phyloP scores from a whole-genome alignment of 2,797 vertebrate genomes.

The Pelobates cultripes region DNA sequence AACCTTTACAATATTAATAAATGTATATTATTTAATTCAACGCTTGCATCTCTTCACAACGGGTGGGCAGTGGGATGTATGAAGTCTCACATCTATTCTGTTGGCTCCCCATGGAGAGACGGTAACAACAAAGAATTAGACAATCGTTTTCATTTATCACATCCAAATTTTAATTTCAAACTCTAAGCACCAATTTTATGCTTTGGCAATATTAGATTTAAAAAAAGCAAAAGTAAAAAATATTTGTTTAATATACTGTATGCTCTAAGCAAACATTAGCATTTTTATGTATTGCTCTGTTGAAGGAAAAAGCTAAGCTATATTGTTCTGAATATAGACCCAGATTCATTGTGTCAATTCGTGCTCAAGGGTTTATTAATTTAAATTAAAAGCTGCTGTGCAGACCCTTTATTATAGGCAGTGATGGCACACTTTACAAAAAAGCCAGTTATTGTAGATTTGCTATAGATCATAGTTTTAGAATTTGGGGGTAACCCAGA shows the following conservation, averaged over 20 bases:
- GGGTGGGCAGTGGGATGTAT: slow-evolving; percentile 22
- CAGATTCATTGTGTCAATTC: too few species aligned
- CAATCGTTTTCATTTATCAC: slow-evolving; percentile 38
- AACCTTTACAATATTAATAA: slow-evolving; percentile 38
- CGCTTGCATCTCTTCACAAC: slow-evolving; percentile 35
- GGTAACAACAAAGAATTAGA: slow-evolving; percentile 41
- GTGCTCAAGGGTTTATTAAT: too few species aligned
- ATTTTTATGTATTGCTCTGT: background rate
- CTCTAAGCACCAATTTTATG: slow-evolving; percentile 37
- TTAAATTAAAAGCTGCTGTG: too few species aligned
- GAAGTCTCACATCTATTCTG: slow-evolving; percentile 29
- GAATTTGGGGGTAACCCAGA: too few species aligned
- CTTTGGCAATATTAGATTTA: slow-evolving; percentile 24
- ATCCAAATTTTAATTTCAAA: slow-evolving; percentile 42
- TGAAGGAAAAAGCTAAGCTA: background rate
- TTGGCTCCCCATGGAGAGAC: slow-evolving; percentile 36
- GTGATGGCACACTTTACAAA: too few species aligned
- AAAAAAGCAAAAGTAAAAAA: slow-evolving; percentile 6
- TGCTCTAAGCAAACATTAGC: background rate
- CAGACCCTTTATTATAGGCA: too few species aligned
- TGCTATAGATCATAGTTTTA: too few species aligned
- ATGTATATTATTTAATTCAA: slow-evolving; percentile 46
- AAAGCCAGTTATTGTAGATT: too few species aligned
- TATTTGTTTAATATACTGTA: slow-evolving; percentile 15
- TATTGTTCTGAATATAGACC: too few species aligned